phyloP scores from a whole-genome alignment of 2,113 vertebrate species.

The Ramphastos sulfuratus region DNA sequence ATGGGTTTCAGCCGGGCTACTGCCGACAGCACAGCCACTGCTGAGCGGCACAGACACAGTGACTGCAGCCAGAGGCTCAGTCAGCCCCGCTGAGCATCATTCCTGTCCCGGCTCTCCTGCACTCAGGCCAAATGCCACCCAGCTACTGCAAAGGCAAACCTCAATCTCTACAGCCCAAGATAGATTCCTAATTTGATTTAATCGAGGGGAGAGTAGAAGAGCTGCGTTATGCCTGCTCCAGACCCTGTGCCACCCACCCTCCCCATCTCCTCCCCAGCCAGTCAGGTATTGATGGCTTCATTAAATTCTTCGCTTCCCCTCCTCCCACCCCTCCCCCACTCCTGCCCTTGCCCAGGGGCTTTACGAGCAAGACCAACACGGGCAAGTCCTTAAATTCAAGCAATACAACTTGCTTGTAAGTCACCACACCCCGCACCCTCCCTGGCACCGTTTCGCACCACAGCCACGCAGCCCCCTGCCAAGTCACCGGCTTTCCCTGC shows the following conservation, averaged over 20 bases:
- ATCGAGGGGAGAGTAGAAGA: neutral
- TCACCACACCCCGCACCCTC: neutral
- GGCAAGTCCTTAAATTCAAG: neutral
- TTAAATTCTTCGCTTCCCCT: neutral
- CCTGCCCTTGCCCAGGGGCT: neutral
- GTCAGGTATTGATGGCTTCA: neutral
- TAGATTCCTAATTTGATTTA: neutral
- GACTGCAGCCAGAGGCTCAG: neutral
- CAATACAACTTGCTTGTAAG: neutral
- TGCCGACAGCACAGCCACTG: neutral
- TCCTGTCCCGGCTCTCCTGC: neutral
- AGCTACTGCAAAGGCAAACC: neutral
- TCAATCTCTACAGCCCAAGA: neutral
- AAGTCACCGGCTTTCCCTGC: conserved; percentile 34
- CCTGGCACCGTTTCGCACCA: conserved; percentile 13
- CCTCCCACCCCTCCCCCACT: no score
- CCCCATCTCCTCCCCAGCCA: neutral
- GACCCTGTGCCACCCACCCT: neutral
- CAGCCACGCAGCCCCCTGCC: conserved; percentile 27
- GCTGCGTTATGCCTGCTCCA: neutral
- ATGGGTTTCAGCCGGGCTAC: neutral
- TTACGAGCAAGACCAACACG: neutral
- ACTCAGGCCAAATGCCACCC: neutral
- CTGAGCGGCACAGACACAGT: neutral
- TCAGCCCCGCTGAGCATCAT: neutral